These are phyloP conservation scores for Potorous gilbertii DNA, from an alignment of 2,797 vertebrate species.

Conservation along the genomic window DNA sequence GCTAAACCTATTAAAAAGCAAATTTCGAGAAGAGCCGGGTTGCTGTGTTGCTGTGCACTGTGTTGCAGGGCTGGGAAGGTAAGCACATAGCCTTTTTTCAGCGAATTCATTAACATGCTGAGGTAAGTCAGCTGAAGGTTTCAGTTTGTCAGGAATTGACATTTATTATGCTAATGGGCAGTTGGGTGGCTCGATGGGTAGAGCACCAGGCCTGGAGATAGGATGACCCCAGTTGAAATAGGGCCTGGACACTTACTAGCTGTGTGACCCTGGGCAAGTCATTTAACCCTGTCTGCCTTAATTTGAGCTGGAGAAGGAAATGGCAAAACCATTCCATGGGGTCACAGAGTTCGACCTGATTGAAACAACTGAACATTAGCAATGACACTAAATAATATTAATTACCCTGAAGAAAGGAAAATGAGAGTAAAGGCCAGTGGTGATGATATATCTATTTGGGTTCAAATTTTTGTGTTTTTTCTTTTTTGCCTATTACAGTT, in stretches of 20 bases:
- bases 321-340: not conserved
- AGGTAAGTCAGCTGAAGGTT: constrained; percentile 39
- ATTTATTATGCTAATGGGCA: constrained; percentile 32
- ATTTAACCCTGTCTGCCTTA: not conserved
- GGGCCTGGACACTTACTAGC: not conserved
- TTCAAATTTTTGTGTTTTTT: not conserved
- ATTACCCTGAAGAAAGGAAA: constrained; percentile 57
- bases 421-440: constrained; percentile 43
- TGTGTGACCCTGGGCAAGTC: not conserved
- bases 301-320: not conserved
- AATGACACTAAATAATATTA: constrained; percentile 30
- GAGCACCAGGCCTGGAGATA: not conserved
- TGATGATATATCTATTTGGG: constrained; percentile 20
- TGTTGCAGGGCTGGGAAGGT: constrained; percentile 96
- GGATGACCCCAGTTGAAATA: not conserved
- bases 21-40: constrained; percentile 96
- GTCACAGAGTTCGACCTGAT: not conserved
- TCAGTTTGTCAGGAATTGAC: constrained; percentile 44
- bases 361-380: not conserved
- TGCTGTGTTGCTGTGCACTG: constrained; percentile 99
- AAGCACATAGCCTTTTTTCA: constrained; percentile 39
- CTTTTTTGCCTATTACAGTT: constrained; percentile 33
- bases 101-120: constrained; percentile 21
- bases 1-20: constrained; percentile 96
- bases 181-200: not conserved